Evolutionary conservation across 2,888 invertebrate genomes (phyloP).

Genomic region (Phaedon cochleariae): DNA sequence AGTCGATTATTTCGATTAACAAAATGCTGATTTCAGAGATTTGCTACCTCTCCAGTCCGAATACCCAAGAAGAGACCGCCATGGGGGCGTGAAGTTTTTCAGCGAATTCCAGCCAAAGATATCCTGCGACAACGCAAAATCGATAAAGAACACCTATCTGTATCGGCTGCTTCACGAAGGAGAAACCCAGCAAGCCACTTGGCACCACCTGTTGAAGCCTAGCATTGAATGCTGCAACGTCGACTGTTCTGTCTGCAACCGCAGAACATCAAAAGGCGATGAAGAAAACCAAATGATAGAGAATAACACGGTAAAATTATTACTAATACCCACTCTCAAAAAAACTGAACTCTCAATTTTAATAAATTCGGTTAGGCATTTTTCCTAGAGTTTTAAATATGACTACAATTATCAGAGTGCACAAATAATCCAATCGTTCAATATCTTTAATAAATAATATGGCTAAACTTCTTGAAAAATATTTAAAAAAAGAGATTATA

Average conservation of each 20-base stretch:
- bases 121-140: neutral
- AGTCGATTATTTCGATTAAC: no score
- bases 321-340: no score
- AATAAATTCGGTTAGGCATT: no score
- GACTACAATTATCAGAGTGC: no score
- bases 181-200: constrained; percentile 35
- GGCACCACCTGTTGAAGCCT: constrained; percentile 46
- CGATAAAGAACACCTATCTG: constrained; percentile 42
- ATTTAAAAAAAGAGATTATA: no score
- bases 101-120: neutral
- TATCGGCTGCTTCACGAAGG: constrained; percentile 45
- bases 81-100: constrained; percentile 6
- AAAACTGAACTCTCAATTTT: no score
- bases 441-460: no score
- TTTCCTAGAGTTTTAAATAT: no score
- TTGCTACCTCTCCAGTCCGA: constrained; percentile 50
- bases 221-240: constrained; percentile 24
- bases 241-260: constrained; percentile 18
- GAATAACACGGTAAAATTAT: neutral
- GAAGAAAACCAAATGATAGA: neutral
- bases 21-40: constrained; percentile 37
- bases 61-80: constrained; percentile 48
- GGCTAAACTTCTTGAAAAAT: no score
- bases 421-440: no score
- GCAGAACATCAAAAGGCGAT: neutral